Conservation (phyloP, 1,140 invertebrate genomes). For the Tetramorium alpestre region DNA sequence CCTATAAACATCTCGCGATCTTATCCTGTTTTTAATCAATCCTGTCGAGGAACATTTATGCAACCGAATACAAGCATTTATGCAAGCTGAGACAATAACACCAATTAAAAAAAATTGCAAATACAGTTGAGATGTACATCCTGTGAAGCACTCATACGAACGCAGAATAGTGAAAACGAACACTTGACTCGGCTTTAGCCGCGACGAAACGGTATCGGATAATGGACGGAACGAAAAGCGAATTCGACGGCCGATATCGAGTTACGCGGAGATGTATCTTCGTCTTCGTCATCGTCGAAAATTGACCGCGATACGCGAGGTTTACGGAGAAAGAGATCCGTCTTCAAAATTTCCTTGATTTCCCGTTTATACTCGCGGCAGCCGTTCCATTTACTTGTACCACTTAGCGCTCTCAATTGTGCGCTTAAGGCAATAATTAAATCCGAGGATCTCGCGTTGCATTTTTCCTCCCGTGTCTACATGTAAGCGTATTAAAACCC, state of each 20-base stretch:
- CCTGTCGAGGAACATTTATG: neutral
- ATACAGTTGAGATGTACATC: conserved; percentile 5
- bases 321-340: conserved; percentile 24
- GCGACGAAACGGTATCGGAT: conserved; percentile 68
- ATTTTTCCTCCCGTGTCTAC: conserved; percentile 19
- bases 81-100: neutral
- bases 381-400: conserved; percentile 8
- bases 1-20: neutral
- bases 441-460: neutral
- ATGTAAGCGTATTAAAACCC: conserved; percentile 31
- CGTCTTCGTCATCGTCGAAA: conserved; percentile 72
- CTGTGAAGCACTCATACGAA: conserved; percentile 22
- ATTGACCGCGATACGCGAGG: conserved; percentile 65
- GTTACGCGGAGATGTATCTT: conserved; percentile 65
- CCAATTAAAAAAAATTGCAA: neutral
- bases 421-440: conserved; percentile 10
- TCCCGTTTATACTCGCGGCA: neutral
- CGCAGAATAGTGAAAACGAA: conserved; percentile 61
- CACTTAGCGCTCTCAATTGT: conserved; percentile 50
- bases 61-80: neutral
- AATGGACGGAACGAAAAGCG: conserved; percentile 71
- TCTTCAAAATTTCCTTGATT: conserved; percentile 41
- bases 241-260: conserved; percentile 70
- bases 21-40: neutral
- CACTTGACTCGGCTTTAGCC: conserved; percentile 51